A percentile compares a stretch with the other conserved stretches of the same genome.
Conservation (phyloP, 2,113 vertebrate species). For the Electrona antarctica region DNA sequence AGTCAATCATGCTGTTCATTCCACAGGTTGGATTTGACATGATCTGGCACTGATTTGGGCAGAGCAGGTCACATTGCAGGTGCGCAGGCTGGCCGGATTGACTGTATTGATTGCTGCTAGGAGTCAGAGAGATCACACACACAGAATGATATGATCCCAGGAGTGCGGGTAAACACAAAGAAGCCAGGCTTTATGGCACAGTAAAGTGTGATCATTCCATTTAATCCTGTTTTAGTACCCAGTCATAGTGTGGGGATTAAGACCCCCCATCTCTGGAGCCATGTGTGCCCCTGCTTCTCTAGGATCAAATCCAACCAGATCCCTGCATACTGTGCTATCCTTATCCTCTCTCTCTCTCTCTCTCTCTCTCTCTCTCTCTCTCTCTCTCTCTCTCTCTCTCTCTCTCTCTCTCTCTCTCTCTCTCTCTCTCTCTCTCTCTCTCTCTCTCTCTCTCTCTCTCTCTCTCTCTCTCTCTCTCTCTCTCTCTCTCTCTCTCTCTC, state of each 20-base stretch:
- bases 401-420: neutral
- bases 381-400: conserved; percentile 2
- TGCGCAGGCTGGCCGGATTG: no score
- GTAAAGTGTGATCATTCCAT: no score
- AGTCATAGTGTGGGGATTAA: no score
- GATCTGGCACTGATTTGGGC: no score
- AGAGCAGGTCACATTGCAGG: no score
- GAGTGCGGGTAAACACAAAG: neutral
- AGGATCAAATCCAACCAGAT: neutral
- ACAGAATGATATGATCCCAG: neutral
- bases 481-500: neutral
- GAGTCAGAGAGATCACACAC: neutral
- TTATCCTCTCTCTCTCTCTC: conserved; percentile 3
- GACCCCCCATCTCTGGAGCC: neutral
- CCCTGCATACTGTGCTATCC: conserved; percentile 32
- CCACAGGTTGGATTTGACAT: no score
- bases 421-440: neutral
- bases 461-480: conserved; percentile 2
- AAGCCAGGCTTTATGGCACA: neutral
- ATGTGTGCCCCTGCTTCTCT: neutral
- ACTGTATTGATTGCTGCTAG: no score
- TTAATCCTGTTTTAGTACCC: no score
- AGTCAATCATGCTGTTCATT: no score
- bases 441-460: conserved; percentile 1
- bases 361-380: conserved; percentile 3